phyloP scores from a whole-genome alignment of 2,888 invertebrate species.

The Archips crataeganus region DNA sequence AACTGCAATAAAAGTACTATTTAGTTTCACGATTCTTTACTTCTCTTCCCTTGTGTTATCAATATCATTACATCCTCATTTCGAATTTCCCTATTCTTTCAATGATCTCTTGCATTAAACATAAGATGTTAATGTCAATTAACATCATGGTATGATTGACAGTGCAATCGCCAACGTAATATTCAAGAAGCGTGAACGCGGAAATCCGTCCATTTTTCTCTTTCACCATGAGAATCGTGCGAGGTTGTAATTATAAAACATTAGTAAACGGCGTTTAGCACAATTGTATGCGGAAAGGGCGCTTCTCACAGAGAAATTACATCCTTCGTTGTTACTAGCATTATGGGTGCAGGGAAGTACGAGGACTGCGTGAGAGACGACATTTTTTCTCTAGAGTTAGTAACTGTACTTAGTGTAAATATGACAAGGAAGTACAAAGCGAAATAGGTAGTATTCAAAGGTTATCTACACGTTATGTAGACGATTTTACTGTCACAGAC shows the following conservation, averaged over 20 bases:
- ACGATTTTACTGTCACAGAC: neutral
- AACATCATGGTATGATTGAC: slow-evolving; percentile 12
- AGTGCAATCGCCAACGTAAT: slow-evolving; percentile 24
- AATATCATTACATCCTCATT: neutral
- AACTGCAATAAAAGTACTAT: neutral
- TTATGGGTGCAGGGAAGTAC: neutral
- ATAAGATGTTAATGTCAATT: slow-evolving; percentile 7
- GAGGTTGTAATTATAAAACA: slow-evolving; percentile 19
- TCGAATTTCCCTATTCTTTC: neutral
- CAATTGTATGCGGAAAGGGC: slow-evolving; percentile 34
- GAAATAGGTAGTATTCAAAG: too few relatives aligned
- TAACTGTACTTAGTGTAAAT: too few relatives aligned
- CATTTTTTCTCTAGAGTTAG: neutral
- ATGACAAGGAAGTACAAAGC: too few relatives aligned
- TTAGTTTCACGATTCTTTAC: neutral
- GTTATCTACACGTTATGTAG: neutral
- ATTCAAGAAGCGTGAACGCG: slow-evolving; percentile 7
- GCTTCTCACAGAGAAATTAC: slow-evolving; percentile 14
- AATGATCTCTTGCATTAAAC: slow-evolving; percentile 3
- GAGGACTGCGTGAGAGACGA: neutral
- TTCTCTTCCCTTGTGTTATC: neutral
- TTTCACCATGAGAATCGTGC: slow-evolving; percentile 14
- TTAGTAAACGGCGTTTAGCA: slow-evolving; percentile 15
- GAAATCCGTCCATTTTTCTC: slow-evolving; percentile 26
- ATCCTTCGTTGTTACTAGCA: slow-evolving; percentile 10